Evolutionary conservation across 2,113 vertebrate species (phyloP), one percentile per base, ranked within the genome.

Genomic region (Murina feae): DNA sequence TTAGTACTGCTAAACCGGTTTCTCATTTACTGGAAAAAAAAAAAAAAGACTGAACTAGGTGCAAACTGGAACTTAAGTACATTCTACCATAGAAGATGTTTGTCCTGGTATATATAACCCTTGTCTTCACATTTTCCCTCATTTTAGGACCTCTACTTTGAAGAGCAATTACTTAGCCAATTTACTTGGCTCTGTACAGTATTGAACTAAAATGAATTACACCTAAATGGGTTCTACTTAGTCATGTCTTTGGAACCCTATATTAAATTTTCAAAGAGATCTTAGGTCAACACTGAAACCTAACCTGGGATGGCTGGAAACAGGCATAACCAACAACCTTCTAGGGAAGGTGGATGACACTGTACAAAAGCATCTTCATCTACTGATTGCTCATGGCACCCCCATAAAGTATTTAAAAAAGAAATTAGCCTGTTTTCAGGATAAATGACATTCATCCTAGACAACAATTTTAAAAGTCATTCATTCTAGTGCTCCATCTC

Each of bases 281-380:
- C n/a, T 37, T 69, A 89, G 55, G 82, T 88, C 68, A 91, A 90
- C 51, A 88, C 25, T 83, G 68, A 89, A 76, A 78, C 18, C 28
- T 37, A 63, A 39, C 4, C 23, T 47, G 23, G 21, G 58, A 91
- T 53, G 47, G 58, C 49, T 47, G 21, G 42, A 91, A 37, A 92
- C 32, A 39, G 44, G 35, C 35, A 37, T 39, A 49, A 78, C 9
- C 42, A 86, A 32, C 18, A 97, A 94, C 76, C 63, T 95, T 79
- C 90, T 86, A 63, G 53, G 0, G 32, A 93, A 94, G 84, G 42
- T 86, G 81, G 96, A 91, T 60, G 66, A 60, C 74, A 55, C 78
- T 89, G 42, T 72, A 93, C 68, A 80, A 97, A 97, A 97, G 87
- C 86, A 91, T 93, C 89, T 81, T 95, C 80, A 84, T 94, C 89